phyloP scores from a whole-genome alignment of 2,797 vertebrate genomes.

The Basileuterus tristriatus region DNA sequence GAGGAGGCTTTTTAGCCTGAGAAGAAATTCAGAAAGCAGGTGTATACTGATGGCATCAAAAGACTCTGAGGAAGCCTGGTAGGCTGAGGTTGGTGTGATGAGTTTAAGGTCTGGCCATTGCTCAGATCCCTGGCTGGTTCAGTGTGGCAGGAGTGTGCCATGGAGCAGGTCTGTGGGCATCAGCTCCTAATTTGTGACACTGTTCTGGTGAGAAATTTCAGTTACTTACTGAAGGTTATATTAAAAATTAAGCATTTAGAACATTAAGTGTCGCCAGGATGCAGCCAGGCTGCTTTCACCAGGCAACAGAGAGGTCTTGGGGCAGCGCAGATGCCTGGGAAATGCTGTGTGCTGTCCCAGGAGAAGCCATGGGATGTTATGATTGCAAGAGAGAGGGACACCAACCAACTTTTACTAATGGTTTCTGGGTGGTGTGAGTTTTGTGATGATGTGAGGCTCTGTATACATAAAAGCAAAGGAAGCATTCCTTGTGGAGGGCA shows the following conservation, averaged over 20 bases:
- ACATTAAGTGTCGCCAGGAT: neutral
- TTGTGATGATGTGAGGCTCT: conserved; percentile 1
- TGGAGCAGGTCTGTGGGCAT: neutral
- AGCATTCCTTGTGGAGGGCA: neutral
- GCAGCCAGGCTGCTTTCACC: neutral
- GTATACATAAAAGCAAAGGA: conserved; percentile 15
- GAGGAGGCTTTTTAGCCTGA: neutral
- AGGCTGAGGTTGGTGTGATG: neutral
- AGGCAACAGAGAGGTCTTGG: neutral
- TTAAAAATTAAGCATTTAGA: conserved; percentile 1
- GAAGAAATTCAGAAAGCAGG: neutral
- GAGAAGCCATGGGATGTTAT: conserved; percentile 19
- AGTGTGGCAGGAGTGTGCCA: neutral
- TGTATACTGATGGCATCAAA: neutral
- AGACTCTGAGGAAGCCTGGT: neutral
- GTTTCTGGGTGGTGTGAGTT: conserved; percentile 43
- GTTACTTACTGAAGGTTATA: conserved; percentile 19
- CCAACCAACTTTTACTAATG: conserved; percentile 22
- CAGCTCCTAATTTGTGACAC: neutral
- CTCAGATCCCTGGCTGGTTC: neutral
- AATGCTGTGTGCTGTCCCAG: neutral
- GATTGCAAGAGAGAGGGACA: neutral
- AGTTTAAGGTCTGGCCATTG: neutral
- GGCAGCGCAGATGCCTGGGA: neutral
- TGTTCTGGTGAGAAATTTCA: neutral